phyloP scores from a whole-genome alignment of 2,888 invertebrate genomes.

The Amiota minor region DNA sequence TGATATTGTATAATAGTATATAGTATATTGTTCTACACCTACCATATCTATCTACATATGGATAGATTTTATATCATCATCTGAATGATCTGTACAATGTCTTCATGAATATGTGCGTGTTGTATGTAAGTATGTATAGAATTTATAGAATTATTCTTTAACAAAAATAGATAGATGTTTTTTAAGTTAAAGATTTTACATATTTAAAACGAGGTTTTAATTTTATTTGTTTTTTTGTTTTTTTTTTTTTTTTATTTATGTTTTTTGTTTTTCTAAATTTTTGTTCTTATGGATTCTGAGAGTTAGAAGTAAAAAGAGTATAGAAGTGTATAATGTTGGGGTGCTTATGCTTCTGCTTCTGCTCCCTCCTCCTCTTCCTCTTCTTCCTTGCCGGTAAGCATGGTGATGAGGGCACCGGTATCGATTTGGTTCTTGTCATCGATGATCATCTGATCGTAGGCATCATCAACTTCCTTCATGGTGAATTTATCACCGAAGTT shows the following conservation, averaged over 20 bases:
- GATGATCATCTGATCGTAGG: constrained; percentile 93
- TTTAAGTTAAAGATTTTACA: constrained; percentile 54
- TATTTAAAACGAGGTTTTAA: constrained; percentile 65
- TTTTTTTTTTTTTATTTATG: constrained; percentile 45
- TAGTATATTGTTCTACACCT: constrained; percentile 32
- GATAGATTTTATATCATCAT: constrained; percentile 1
- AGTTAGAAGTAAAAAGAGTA: constrained; percentile 63
- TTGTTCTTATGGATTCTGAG: constrained; percentile 57
- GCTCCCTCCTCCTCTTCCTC: constrained; percentile 84
- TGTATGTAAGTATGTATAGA: constrained; percentile 60
- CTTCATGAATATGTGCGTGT: background rate
- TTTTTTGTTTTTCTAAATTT: constrained; percentile 57
- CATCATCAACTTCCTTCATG: constrained; percentile 90
- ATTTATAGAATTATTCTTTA: constrained; percentile 47
- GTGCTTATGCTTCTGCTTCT: constrained; percentile 65
- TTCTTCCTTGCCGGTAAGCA: constrained; percentile 90
- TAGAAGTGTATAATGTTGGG: constrained; percentile 25
- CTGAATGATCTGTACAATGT: background rate
- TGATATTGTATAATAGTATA: constrained; percentile 42
- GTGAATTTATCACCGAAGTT: constrained; percentile 95
- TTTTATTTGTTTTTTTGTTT: constrained; percentile 66
- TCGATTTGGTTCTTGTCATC: constrained; percentile 93
- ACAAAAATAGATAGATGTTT: constrained; percentile 56
- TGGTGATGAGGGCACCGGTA: constrained; percentile 88
- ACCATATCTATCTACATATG: constrained; percentile 26